phyloP scores from a whole-genome alignment of 2,797 vertebrate genomes.

The Tragelaphus oryx region DNA sequence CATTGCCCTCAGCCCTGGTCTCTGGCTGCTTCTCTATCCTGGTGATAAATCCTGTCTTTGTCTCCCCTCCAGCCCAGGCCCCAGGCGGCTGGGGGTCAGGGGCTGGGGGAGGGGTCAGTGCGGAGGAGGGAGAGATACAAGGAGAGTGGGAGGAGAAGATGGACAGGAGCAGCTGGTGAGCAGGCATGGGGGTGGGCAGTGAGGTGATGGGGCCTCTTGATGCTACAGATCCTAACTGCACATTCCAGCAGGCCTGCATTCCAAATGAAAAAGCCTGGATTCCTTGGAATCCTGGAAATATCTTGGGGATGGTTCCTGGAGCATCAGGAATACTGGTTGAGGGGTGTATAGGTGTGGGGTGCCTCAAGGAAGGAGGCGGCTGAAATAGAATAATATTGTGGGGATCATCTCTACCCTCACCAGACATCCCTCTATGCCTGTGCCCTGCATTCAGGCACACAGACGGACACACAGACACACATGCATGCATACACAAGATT shows the following conservation, averaged over 20 bases:
- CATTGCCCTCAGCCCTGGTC: constrained; percentile 46
- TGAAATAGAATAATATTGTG: constrained; percentile 1
- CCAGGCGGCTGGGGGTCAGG: constrained; percentile 59
- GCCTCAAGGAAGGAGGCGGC: neutral
- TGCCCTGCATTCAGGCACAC: neutral
- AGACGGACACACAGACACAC: neutral
- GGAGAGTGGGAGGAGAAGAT: constrained; percentile 53
- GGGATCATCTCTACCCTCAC: neutral
- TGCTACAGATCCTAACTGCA: neutral
- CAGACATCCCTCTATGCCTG: neutral
- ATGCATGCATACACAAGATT: neutral
- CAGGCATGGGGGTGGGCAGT: constrained; percentile 31
- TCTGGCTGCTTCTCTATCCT: constrained; percentile 46
- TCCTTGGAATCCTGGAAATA: neutral
- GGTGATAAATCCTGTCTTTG: constrained; percentile 74
- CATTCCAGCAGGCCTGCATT: constrained; percentile 65
- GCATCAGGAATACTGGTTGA: neutral
- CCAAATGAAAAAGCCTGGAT: constrained; percentile 38
- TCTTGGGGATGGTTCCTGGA: neutral
- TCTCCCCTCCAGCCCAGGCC: constrained; percentile 55
- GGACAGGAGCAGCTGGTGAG: constrained; percentile 64
- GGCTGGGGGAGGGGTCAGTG: constrained; percentile 45
- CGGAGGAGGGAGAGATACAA: constrained; percentile 7
- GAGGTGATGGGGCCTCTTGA: constrained; percentile 40
- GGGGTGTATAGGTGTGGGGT: neutral